Conservation (phyloP, 2,888 invertebrate species). For the Drosophila formosana region DNA sequence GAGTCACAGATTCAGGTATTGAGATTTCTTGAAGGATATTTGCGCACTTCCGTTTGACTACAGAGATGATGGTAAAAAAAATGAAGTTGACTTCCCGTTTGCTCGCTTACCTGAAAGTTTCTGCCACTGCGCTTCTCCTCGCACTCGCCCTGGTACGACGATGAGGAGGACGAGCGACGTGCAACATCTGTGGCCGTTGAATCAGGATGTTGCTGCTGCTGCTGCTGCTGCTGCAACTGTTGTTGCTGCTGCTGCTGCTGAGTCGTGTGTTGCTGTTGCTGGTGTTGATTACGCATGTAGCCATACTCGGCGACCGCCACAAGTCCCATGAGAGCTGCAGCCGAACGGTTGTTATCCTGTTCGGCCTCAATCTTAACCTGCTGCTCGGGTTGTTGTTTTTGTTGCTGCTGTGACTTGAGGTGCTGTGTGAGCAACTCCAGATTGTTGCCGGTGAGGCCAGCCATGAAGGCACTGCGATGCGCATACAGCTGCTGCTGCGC, state of each 20-base stretch:
- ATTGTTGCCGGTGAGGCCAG: slow-evolving; percentile 80
- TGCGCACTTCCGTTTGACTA: slow-evolving; percentile 53
- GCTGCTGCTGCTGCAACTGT: slow-evolving; percentile 60
- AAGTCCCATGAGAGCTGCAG: slow-evolving; percentile 69
- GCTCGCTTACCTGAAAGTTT: slow-evolving; percentile 84
- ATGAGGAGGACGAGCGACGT: slow-evolving; percentile 77
- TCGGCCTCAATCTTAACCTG: slow-evolving; percentile 56
- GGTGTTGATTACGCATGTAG: slow-evolving; percentile 79
- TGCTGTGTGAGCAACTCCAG: slow-evolving; percentile 82
- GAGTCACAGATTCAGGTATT: neutral
- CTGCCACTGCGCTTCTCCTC: slow-evolving; percentile 83
- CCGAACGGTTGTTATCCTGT: slow-evolving; percentile 65
- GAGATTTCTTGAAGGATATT: slow-evolving; percentile 27
- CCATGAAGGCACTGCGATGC: slow-evolving; percentile 83
- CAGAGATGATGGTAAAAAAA: slow-evolving; percentile 8
- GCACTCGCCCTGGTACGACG: slow-evolving; percentile 76
- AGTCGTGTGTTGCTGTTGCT: slow-evolving; percentile 70
- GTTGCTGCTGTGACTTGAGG: slow-evolving; percentile 68
- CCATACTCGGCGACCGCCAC: slow-evolving; percentile 70
- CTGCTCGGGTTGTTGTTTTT: slow-evolving; percentile 66
- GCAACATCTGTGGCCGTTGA: slow-evolving; percentile 84
- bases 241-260: slow-evolving; percentile 64
- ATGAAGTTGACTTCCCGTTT: slow-evolving; percentile 58
- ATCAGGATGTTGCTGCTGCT: slow-evolving; percentile 84
- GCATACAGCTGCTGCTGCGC: slow-evolving; percentile 83